Evolutionary conservation across 64 coral and sea anemone genomes (phyloP).

Genomic region (Actinia equina): DNA sequence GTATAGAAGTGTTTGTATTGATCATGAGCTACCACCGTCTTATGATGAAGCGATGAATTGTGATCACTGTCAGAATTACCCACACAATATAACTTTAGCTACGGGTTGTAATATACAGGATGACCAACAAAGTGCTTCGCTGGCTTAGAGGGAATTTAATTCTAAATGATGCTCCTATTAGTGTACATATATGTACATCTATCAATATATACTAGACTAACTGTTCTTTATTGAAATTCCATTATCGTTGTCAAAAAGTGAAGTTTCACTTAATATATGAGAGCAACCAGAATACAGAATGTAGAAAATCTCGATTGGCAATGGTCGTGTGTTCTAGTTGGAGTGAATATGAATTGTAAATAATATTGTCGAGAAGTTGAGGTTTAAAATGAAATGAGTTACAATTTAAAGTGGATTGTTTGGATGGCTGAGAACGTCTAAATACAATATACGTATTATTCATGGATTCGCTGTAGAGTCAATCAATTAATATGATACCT

Average conservation of each 20-base stretch:
- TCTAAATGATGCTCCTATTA: not conserved
- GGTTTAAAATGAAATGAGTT: not conserved
- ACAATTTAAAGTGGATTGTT: not conserved
- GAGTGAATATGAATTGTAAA: not conserved
- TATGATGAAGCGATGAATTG: slow-evolving; percentile 25
- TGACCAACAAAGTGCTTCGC: not conserved
- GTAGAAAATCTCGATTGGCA: not conserved
- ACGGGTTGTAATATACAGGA: not conserved
- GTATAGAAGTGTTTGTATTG: slow-evolving; percentile 28
- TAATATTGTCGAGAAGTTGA: not conserved
- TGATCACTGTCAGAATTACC: not conserved
- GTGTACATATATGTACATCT: not conserved
- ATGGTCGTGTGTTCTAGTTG: not conserved
- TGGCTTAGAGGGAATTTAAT: not conserved
- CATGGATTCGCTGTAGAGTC: not conserved
- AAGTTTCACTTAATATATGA: too few relatives aligned
- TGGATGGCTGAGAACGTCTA: not conserved
- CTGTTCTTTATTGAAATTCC: not conserved
- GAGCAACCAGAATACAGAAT: not conserved
- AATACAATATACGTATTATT: not conserved
- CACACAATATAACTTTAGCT: not conserved
- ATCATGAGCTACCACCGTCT: slow-evolving; percentile 21
- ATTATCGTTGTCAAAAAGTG: not conserved
- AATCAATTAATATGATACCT: slow-evolving; percentile 19
- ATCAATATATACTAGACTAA: not conserved